Conservation (phyloP, 2,888 invertebrate genomes). For the Gymnocheta viridis region DNA sequence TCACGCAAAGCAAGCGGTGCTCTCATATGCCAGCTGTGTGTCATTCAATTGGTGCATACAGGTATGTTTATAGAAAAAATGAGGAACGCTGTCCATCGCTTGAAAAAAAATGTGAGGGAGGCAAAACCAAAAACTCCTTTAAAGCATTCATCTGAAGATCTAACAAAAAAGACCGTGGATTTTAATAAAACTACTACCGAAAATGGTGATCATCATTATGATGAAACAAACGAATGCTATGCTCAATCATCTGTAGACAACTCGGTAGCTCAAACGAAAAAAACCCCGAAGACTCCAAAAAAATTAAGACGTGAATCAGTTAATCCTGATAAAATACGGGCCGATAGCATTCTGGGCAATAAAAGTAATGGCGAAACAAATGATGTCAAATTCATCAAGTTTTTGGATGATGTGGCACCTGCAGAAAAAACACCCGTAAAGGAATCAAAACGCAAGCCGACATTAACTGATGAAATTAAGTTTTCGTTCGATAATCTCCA, state of each 20-base stretch:
- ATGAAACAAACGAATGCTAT: not conserved
- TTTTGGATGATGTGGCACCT: not conserved
- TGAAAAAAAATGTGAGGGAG: slow-evolving; percentile 1
- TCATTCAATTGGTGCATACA: slow-evolving; percentile 33
- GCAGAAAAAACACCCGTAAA: not conserved
- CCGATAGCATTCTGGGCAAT: not conserved
- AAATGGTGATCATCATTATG: not conserved
- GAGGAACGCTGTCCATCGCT: slow-evolving; percentile 18
- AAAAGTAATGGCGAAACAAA: not conserved
- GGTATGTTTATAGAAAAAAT: slow-evolving; percentile 44
- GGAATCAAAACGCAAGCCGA: not conserved
- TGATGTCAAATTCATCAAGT: slow-evolving; percentile 1
- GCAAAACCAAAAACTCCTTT: slow-evolving; percentile 19
- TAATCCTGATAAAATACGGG: not conserved
- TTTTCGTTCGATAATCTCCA: not conserved
- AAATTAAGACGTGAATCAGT: slow-evolving; percentile 37
- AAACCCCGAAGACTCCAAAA: not conserved
- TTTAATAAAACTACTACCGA: not conserved
- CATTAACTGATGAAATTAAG: not conserved
- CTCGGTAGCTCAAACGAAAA: not conserved
- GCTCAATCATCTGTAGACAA: not conserved
- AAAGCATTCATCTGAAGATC: not conserved
- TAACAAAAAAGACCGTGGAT: not conserved
- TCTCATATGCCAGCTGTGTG: slow-evolving; percentile 47
- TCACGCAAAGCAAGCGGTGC: slow-evolving; percentile 36